Base-by-base conservation (phyloP, 1,140 invertebrate species). In the Goniozus legneri region DNA sequence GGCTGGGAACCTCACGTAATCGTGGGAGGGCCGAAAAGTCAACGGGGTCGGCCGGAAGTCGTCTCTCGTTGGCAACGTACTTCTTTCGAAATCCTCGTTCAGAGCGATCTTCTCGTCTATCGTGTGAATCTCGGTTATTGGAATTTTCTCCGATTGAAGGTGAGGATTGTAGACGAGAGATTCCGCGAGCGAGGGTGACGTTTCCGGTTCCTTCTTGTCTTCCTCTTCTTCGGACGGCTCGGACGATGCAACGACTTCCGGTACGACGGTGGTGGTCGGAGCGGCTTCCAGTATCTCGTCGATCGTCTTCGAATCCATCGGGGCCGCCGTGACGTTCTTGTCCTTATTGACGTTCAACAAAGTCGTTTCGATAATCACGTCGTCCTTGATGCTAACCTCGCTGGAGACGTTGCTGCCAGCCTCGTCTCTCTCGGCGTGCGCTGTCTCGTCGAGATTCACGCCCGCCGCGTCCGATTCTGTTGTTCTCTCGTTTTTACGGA, bases 281-380 rank as follows among this genome's bases (percentile, higher is more conserved):
- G 52, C 49, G 2, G 47, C 44, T 6, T 41, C 35, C 36, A 47
- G 39, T 33, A 50, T 39, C 33, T 62, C 52, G 4, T 54, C 30
- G 30, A 35, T 31, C n/a, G n/a, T n/a, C n/a, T 18, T 51, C 0
- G 22, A 36, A 18, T 46, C 43, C 2, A 34, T 22, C 14, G 2
- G 2, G 16, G 3, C 12, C 10, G 20, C 35, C 32, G 15, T 31
- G 18, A 46, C 16, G 19, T 37, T 52, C 8, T 52, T 60, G 7
- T 54, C 58, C 0, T 53, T 65, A 27, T 63, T 63, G 1, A 60
- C 54, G 21, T 65, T 54, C 12, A 70, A 15, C 1, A 69, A 40
- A 4, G 68, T 68, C 1, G 67, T 69, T 32, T 69, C 68, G 16
- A 69, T 19, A 14, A 72, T 60, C 20, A 67, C 58, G 39, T 71